Evolutionary conservation across 2,113 vertebrate genomes (phyloP), one percentile per base, ranked within the genome.

Genomic region (Chaetodon trifascialis): DNA sequence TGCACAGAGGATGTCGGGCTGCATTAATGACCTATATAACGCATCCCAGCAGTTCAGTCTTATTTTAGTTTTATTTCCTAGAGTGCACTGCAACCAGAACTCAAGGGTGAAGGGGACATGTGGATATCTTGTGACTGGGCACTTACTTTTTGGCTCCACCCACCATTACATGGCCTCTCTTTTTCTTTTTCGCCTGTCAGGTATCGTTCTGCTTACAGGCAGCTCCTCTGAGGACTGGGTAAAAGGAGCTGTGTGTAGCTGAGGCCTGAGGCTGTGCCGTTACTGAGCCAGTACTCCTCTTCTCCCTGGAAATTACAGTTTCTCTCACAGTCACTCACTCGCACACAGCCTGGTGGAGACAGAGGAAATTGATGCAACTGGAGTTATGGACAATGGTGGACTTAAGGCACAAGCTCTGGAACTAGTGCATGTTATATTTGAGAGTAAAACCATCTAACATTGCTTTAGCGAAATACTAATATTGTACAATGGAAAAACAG

Each of bases 181-280:
- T 46, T 58, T 38, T 34, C n/a, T 62, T 77, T 68, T 78, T n/a
- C 19, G 79, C 87, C 90, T 90, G 79, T 91, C 86, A 84, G 83
- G 71, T 86, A 82, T 84, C 52, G 21, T 90, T 92, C 66, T 83
- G 90, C 78, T 90, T 83, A 86, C 87, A 90, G 83, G 81, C 84
- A 73, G 81, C 82, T 84, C 91, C 84, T 80, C 75, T 76, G 90
- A 91, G 91, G 76, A 77, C 79, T 46, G 80, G 59, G 71, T 76
- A 84, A 85, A 30, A 82, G 62, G 83, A 88, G 83, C 68, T 83
- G 88, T 80, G 79, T 89, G 85, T 88, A 84, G 30, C 30, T 30
- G 30, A 77, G 42, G 92, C 91, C 85, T n/a, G 78, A 79, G 92
- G 93, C 90, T 82, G 75, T 77, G 82, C 84, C 30, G 76, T 30